Conservation (phyloP, 2,888 invertebrate species). For the Platycheirus albimanus region DNA sequence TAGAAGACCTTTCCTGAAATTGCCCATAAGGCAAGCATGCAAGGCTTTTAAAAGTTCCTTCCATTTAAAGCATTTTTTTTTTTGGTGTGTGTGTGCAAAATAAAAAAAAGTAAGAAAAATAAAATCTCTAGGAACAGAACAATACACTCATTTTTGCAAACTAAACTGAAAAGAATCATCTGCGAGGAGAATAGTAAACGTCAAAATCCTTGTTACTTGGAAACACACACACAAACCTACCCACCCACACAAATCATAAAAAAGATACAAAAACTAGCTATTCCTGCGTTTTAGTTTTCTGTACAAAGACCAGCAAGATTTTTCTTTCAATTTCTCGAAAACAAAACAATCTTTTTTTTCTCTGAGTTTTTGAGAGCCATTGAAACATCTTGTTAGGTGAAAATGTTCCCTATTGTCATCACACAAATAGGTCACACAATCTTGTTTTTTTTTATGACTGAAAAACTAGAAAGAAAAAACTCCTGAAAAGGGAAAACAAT, state of each 20-base stretch:
- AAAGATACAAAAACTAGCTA: conserved; percentile 8
- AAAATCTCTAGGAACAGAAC: conserved; percentile 3
- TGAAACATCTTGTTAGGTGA: conserved; percentile 23
- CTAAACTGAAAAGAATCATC: conserved; percentile 7
- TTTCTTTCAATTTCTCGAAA: conserved; percentile 45
- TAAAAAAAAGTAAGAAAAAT: not conserved
- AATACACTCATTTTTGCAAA: conserved; percentile 5
- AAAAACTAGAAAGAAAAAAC: not conserved
- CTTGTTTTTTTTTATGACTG: not conserved
- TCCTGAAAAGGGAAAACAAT: conserved; percentile 16
- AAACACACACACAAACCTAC: conserved; percentile 19
- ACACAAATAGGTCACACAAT: conserved; percentile 58
- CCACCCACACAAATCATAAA: too few relatives aligned
- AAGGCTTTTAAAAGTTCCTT: conserved; percentile 10
- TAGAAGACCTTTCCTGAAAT: conserved; percentile 11
- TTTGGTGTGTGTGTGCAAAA: too few relatives aligned
- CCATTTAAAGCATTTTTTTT: not conserved
- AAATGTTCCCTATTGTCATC: conserved; percentile 49
- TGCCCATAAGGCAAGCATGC: conserved; percentile 21
- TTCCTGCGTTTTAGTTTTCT: conserved; percentile 17
- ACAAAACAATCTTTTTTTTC: not conserved
- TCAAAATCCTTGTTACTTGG: conserved; percentile 23
- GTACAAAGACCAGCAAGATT: conserved; percentile 30
- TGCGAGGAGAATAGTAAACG: conserved; percentile 5
- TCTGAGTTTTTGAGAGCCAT: not conserved